These are phyloP conservation scores for Sinhomidia bicolor DNA, from an alignment of 2,888 invertebrate species.

Conservation along the genomic window DNA sequence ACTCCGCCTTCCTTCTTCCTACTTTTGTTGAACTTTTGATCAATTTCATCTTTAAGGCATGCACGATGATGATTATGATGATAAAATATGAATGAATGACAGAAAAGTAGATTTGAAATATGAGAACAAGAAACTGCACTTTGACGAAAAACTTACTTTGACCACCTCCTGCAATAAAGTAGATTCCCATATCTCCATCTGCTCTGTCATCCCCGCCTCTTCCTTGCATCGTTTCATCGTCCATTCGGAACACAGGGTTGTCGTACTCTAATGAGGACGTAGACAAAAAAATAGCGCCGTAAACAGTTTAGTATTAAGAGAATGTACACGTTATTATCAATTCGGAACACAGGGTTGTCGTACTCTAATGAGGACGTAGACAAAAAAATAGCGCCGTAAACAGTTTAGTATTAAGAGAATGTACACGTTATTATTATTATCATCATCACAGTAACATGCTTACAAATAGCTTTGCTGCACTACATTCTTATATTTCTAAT, in stretches of 20 bases:
- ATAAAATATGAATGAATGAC: constrained; percentile 6
- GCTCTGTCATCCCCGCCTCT: constrained; percentile 82
- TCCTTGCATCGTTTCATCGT: constrained; percentile 78
- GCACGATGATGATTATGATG: too few species aligned
- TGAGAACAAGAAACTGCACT: not conserved
- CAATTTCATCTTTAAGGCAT: not conserved
- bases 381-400: constrained; percentile 44
- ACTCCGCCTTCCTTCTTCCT: not conserved
- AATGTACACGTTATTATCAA: constrained; percentile 80
- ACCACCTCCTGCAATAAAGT: constrained; percentile 91
- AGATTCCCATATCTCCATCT: constrained; percentile 92
- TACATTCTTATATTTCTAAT: too few species aligned
- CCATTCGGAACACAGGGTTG: constrained; percentile 79
- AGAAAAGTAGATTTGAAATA: constrained; percentile 20
- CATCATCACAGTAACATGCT: too few species aligned
- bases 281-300: constrained; percentile 46
- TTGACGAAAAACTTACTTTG: constrained; percentile 86
- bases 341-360: constrained; percentile 79
- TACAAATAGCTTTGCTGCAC: too few species aligned
- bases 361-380: constrained; percentile 77
- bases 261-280: constrained; percentile 78
- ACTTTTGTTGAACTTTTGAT: constrained; percentile 22
- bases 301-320: constrained; percentile 6
- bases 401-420: not conserved
- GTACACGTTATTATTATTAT: too few species aligned